Conservation (phyloP, 2,113 vertebrate genomes). For the Poeciliopsis retropinna region DNA sequence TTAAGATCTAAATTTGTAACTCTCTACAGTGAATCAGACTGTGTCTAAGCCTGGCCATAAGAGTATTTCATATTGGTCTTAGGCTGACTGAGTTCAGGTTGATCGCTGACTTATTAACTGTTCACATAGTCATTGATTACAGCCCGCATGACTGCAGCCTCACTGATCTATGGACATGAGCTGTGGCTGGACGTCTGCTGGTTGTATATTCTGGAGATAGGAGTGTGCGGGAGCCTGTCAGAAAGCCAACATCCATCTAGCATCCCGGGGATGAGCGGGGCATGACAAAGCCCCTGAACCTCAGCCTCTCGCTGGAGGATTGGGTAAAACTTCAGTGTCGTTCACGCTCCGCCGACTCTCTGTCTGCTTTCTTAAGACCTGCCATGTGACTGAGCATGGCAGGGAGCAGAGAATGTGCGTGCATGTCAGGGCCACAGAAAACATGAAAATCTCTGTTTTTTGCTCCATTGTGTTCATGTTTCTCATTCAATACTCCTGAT, state of each 20-base stretch:
- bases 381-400: constrained; percentile 64
- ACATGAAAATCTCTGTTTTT: constrained; percentile 67
- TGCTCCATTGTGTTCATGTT: constrained; percentile 55
- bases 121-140: constrained; percentile 33
- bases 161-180: background rate
- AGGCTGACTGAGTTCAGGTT: constrained; percentile 36
- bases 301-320: constrained; percentile 53
- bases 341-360: constrained; percentile 58
- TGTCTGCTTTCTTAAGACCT: constrained; percentile 61
- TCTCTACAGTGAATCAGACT: background rate
- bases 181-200: constrained; percentile 20
- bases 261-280: constrained; percentile 32
- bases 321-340: constrained; percentile 48
- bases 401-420: constrained; percentile 26
- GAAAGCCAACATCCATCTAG: constrained; percentile 47
- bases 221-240: constrained; percentile 47
- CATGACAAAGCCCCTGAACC: constrained; percentile 48
- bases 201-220: constrained; percentile 54
- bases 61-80: constrained; percentile 28
- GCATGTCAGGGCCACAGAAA: constrained; percentile 59
- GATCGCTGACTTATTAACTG: constrained; percentile 43
- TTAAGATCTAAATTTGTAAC: background rate
- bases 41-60: background rate
- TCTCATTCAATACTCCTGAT: constrained; percentile 71
- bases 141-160: constrained; percentile 11